Evolutionary conservation across 2,113 vertebrate genomes (phyloP).

Genomic region (Hydrochoerus hydrochaeris): DNA sequence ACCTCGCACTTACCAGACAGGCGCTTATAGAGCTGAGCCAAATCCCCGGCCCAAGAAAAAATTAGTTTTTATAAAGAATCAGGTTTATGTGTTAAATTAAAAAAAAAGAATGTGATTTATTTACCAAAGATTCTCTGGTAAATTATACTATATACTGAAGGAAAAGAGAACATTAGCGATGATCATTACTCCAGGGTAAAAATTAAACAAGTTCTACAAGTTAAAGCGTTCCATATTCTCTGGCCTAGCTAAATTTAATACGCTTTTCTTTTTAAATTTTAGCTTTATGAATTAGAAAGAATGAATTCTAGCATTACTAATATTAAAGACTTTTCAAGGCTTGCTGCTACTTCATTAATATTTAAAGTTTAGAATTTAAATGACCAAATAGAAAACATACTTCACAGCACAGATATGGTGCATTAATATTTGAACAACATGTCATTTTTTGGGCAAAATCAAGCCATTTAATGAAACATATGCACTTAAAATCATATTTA

Average conservation of each 20-base stretch:
- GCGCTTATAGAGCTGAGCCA: no score
- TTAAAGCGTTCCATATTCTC: not conserved
- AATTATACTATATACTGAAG: not conserved
- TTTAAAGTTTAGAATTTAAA: slow-evolving; percentile 24
- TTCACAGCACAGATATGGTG: not conserved
- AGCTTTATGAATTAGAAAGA: slow-evolving; percentile 29
- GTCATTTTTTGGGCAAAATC: not conserved
- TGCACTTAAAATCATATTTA: slow-evolving; percentile 10
- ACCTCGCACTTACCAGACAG: no score
- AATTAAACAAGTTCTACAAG: not conserved
- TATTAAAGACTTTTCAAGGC: slow-evolving; percentile 10
- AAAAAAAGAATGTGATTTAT: not conserved
- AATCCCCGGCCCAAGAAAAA: no score
- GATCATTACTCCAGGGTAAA: slow-evolving; percentile 27
- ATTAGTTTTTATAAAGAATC: not conserved
- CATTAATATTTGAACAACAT: slow-evolving; percentile 35
- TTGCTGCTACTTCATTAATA: not conserved
- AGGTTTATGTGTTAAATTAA: not conserved
- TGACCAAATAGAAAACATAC: slow-evolving; percentile 33
- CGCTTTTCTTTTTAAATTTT: slow-evolving; percentile 8
- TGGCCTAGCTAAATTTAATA: not conserved
- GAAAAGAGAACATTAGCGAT: slow-evolving; percentile 36
- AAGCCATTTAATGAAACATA: not conserved
- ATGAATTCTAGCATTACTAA: not conserved
- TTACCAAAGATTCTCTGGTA: slow-evolving; percentile 14